A percentile compares a stretch with the other conserved stretches of the same genome.
Conservation (phyloP, 2,888 invertebrate genomes). For the Eupeodes latifasciatus region DNA sequence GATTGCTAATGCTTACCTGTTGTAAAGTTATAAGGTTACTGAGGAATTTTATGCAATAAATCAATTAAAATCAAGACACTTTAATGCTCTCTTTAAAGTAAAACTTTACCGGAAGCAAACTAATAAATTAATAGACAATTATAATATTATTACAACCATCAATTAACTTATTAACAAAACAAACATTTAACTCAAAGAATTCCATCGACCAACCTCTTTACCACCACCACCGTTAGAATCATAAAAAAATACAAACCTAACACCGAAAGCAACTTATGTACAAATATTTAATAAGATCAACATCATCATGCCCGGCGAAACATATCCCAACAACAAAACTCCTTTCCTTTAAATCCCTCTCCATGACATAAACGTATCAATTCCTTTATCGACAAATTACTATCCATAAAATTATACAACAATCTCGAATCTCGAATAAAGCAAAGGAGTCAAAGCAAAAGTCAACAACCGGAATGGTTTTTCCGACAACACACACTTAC, state of each 20-base stretch:
- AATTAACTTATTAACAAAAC: neutral
- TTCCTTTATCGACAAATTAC: slow-evolving; percentile 47
- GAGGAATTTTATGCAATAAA: too few species aligned
- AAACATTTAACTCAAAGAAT: neutral
- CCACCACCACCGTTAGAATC: neutral
- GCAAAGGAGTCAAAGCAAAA: slow-evolving; percentile 9
- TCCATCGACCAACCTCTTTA: neutral
- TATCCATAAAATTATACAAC: slow-evolving; percentile 53
- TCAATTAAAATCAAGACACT: neutral
- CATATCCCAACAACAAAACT: neutral
- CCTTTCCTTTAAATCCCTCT: neutral
- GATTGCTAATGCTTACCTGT: too few species aligned
- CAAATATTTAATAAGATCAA: slow-evolving; percentile 1
- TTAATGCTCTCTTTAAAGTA: neutral
- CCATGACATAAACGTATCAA: slow-evolving; percentile 40
- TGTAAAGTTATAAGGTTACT: too few species aligned
- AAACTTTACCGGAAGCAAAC: neutral
- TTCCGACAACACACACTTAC: slow-evolving; percentile 39
- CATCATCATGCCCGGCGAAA: neutral
- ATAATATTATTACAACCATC: neutral
- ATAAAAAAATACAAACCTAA: neutral
- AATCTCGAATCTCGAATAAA: neutral
- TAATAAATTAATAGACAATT: neutral
- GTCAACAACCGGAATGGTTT: slow-evolving; percentile 60
- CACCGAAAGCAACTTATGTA: neutral